Percentiles rank a stretch among this genome's conserved stretches.
Evolutionary conservation across 1,140 invertebrate genomes (phyloP).

Genomic region (Arion vulgaris): DNA sequence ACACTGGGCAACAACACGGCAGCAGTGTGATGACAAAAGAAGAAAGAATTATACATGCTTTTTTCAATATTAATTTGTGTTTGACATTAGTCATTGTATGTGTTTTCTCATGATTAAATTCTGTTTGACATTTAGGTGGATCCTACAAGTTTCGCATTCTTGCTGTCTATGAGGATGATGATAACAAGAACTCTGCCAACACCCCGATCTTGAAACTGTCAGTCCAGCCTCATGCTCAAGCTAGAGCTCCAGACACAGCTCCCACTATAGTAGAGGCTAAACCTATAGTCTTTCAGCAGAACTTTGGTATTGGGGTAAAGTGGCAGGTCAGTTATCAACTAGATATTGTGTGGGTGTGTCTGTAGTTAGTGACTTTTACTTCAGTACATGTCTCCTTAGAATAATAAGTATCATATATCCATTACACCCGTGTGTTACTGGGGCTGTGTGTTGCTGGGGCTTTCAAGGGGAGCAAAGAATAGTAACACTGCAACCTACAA

Average conservation of each 20-base stretch:
- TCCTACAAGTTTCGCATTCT: conserved; percentile 85
- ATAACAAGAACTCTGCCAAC: conserved; percentile 88
- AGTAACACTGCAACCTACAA: too few relatives aligned
- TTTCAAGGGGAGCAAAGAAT: too few relatives aligned
- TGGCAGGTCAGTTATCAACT: conserved; percentile 80
- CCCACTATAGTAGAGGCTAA: conserved; percentile 84
- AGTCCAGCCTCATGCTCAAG: conserved; percentile 78
- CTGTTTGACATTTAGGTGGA: conserved; percentile 75
- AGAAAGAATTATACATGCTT: too few relatives aligned
- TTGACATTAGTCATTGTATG: too few relatives aligned
- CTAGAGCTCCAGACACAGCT: conserved; percentile 80
- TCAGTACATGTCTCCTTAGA: too few relatives aligned
- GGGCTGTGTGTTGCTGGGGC: too few relatives aligned
- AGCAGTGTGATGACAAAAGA: too few relatives aligned
- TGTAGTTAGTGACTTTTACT: not conserved
- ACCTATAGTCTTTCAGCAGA: conserved; percentile 74
- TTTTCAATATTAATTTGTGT: too few relatives aligned
- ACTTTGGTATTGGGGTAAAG: conserved; percentile 80
- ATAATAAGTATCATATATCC: too few relatives aligned
- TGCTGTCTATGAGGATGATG: conserved; percentile 94
- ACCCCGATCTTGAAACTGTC: conserved; percentile 74
- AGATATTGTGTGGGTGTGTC: not conserved
- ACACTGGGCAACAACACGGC: too few relatives aligned
- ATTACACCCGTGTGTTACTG: too few relatives aligned
- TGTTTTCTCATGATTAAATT: too few relatives aligned